A percentile compares a stretch with the other conserved stretches of the same genome.
phyloP scores from a whole-genome alignment of 2,888 invertebrate genomes.

The Bursaphelenchus okinawaensis region DNA sequence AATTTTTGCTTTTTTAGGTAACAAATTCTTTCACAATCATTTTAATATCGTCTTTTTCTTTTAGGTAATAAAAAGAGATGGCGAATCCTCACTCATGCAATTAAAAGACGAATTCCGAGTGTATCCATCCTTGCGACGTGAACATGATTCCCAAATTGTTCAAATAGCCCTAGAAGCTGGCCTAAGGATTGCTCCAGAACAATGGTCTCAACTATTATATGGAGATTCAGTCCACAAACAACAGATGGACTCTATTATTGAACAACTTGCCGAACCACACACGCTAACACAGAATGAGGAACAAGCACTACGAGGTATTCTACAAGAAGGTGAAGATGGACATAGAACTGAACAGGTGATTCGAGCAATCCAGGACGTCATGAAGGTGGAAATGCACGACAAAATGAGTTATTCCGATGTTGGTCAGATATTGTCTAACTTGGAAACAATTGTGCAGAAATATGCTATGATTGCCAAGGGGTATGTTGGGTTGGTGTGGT shows the following conservation, averaged over 20 bases:
- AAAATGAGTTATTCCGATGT: neutral
- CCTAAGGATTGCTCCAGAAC: slow-evolving; percentile 89
- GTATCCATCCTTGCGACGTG: slow-evolving; percentile 83
- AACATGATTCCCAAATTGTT: slow-evolving; percentile 96
- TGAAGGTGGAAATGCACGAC: slow-evolving; percentile 1
- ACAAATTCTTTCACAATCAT: too few relatives aligned
- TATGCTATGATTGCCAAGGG: slow-evolving; percentile 10
- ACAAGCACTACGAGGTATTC: slow-evolving; percentile 16
- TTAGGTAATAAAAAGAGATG: slow-evolving; percentile 87
- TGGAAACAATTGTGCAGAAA: neutral
- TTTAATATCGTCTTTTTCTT: slow-evolving; percentile 2
- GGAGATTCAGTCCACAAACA: slow-evolving; percentile 91
- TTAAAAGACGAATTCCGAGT: slow-evolving; percentile 75
- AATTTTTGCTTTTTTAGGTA: slow-evolving; percentile 17
- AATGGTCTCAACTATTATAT: slow-evolving; percentile 92
- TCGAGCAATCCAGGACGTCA: slow-evolving; percentile 1
- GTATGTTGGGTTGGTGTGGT: too few relatives aligned
- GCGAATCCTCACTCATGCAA: slow-evolving; percentile 95
- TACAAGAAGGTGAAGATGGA: slow-evolving; percentile 16
- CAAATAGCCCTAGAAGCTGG: slow-evolving; percentile 90
- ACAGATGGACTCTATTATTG: slow-evolving; percentile 79
- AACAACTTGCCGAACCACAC: slow-evolving; percentile 58
- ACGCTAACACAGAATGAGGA: slow-evolving; percentile 19
- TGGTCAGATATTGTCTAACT: neutral
- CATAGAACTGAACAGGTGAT: slow-evolving; percentile 5